Percentiles rank a stretch among this genome's conserved stretches.
These are phyloP conservation scores for Drosophila nigromelanica DNA, from an alignment of 1,140 invertebrate species.

Conservation along the genomic window DNA sequence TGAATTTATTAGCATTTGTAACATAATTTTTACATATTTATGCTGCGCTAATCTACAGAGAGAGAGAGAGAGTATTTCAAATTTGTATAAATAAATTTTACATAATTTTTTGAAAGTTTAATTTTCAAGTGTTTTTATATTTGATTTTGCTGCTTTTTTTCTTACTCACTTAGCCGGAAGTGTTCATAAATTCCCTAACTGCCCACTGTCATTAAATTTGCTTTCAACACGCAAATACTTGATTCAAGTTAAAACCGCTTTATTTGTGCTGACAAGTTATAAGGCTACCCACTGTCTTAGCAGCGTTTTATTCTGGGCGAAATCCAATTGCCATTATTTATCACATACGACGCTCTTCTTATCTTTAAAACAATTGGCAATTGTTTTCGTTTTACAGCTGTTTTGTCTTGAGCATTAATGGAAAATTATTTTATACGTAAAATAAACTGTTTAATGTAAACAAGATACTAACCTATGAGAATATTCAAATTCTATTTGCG, in stretches of 20 bases:
- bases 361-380: conserved; percentile 20
- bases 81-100: conserved; percentile 11
- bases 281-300: conserved; percentile 6
- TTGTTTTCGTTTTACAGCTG: conserved; percentile 20
- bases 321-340: background rate
- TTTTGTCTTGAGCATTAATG: background rate
- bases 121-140: background rate
- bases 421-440: background rate
- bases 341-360: conserved; percentile 2
- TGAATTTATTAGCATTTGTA: too few relatives aligned
- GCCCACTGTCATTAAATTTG: conserved; percentile 15
- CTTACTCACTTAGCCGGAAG: conserved; percentile 30
- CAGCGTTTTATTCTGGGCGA: too few relatives aligned
- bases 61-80: background rate
- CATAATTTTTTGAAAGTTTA: conserved; percentile 22
- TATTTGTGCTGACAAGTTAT: conserved; percentile 18
- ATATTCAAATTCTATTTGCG: background rate
- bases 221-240: background rate
- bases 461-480: conserved; percentile 22
- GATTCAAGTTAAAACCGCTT: background rate
- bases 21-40: conserved; percentile 8
- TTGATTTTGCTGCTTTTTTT: background rate
- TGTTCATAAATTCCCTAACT: conserved; percentile 26
- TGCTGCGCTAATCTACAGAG: background rate
- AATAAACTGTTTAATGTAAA: conserved; percentile 8